These are phyloP conservation scores for Tipula confusa DNA, from an alignment of 2,888 invertebrate species.

Conservation along the genomic window DNA sequence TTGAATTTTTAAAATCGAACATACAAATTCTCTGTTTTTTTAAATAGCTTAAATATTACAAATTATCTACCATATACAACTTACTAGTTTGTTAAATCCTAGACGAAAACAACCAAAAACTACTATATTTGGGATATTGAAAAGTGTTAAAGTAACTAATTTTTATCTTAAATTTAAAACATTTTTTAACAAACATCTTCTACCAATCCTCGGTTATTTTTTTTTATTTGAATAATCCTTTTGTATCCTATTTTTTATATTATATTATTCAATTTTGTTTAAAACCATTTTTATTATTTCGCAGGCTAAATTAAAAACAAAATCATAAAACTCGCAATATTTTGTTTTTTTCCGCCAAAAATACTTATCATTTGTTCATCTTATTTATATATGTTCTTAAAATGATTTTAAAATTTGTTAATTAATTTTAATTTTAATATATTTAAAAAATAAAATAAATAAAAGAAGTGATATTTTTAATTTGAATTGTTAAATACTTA, in stretches of 20 bases:
- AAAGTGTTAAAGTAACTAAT: too few species aligned
- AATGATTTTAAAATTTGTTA: neutral
- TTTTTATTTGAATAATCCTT: neutral
- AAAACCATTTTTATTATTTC: neutral
- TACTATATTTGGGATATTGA: constrained; percentile 14
- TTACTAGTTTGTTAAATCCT: neutral
- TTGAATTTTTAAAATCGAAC: too few species aligned
- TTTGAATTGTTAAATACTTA: neutral
- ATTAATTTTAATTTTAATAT: neutral
- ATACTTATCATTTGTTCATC: neutral
- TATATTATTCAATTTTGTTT: neutral
- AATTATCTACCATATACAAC: neutral
- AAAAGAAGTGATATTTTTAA: constrained; percentile 3
- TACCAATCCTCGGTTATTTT: neutral
- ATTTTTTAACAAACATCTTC: neutral
- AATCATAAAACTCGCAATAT: neutral
- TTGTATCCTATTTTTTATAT: neutral
- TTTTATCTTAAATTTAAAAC: neutral
- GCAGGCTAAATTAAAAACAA: neutral
- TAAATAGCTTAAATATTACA: neutral
- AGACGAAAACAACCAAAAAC: neutral
- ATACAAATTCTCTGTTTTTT: neutral
- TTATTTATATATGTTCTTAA: neutral
- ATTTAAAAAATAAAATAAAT: neutral
- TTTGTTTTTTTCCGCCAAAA: neutral